Evolutionary conservation across 2,888 invertebrate genomes (phyloP), one percentile per base, ranked within the genome.

Genomic region (Agonopterix heracliana): DNA sequence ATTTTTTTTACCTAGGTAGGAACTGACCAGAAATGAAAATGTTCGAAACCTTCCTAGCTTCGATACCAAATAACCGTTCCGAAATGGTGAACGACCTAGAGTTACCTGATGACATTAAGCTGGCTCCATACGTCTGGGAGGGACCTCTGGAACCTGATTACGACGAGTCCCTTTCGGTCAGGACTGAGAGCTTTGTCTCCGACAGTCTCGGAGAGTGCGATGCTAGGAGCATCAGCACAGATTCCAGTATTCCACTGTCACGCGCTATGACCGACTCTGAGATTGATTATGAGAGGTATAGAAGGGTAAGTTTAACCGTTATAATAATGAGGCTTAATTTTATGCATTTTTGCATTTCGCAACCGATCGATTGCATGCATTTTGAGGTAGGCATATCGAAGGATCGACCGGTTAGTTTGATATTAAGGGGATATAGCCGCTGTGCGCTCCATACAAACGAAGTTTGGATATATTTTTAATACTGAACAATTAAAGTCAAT

Each of bases 261-360:
- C 68, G 86, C 13, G 87, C 86, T 3, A 73, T 88, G 78, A 86
- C 86, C 0, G 86, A 84, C 40, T 84, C 86, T 0, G 87, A 87
- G 40, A 84, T 86, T 1, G 87, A 87, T 46, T 87, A 85, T 54
- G 73, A 61, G 1, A 59, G 68, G 49, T 78, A 73, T 53, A 74
- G 69, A 53, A 57, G 78, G 68, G 87, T 86, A 49, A 72, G 78
- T 45, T 4, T 4, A 7, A 11, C 11, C n/a, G n/a, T n/a, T n/a
- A n/a, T n/a, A 26, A 26, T 5, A 26, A 26, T 1, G 26, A 5
- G 5, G 26, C 26, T 26, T 26, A 26, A 26, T 26, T 26, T 5
- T 7, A 5, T 26, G 26, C 26, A 26, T 1, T 7, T 26, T 26
- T 17, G 17, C 26, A 26, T 5, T 26, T 5, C 7, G 26, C 26